These are phyloP conservation scores for Ploceus nigricollis DNA, from an alignment of 2,113 vertebrate species.

Conservation along the genomic window DNA sequence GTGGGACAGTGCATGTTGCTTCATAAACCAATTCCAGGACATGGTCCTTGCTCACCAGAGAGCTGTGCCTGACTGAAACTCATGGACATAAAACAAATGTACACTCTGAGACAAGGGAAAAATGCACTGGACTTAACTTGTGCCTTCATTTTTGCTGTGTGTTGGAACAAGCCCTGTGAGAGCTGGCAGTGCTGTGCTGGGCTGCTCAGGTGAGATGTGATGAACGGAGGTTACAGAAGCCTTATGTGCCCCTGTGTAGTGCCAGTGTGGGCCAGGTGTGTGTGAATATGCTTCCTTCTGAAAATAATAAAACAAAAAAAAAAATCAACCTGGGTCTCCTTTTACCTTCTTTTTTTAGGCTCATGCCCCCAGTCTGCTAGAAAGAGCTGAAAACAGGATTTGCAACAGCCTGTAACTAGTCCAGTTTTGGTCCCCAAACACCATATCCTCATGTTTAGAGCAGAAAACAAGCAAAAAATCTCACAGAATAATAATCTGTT, in stretches of 20 bases:
- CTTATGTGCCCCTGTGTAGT: rapidly evolving
- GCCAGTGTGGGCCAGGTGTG: background rate
- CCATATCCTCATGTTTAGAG: background rate
- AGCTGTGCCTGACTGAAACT: background rate
- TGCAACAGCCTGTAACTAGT: background rate
- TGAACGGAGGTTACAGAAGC: background rate
- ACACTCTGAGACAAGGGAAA: background rate
- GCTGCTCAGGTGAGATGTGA: background rate
- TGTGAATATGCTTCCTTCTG: background rate
- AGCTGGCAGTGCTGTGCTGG: background rate
- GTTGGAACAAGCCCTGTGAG: background rate
- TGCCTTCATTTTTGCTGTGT: background rate
- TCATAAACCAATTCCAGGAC: background rate
- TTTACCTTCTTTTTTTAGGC: background rate
- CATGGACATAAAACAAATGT: background rate
- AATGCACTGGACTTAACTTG: background rate
- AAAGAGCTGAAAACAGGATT: background rate
- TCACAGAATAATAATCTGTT: background rate
- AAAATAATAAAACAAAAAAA: background rate
- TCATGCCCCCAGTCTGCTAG: background rate
- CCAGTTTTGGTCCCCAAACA: background rate
- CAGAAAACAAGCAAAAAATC: background rate
- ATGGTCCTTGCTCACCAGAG: background rate
- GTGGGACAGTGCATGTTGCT: background rate
- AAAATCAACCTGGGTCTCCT: background rate